Base-by-base conservation (phyloP, 2,888 invertebrate species). In the Acanthosepion lycidas region DNA sequence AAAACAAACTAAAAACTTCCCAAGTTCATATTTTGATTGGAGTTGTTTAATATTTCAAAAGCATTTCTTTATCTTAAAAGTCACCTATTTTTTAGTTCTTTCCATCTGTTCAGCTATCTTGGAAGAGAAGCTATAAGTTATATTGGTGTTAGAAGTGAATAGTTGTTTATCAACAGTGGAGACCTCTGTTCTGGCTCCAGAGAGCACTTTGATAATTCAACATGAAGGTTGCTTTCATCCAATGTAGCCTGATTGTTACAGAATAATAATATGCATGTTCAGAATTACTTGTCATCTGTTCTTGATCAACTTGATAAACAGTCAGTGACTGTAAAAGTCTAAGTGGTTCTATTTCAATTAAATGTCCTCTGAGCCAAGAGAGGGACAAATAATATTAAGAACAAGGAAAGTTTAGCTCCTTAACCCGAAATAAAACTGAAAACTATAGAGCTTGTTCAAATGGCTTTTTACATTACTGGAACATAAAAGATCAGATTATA, bases 241-340 rank as follows among this genome's bases (percentile, higher is more conserved):
- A n/a, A 18, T 78, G n/a, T 78, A 33, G 12, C n/a, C 78, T 78
- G 15, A 59, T 59, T 59, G 78, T 78, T 78, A n/a, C 12, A n/a
- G n/a, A 78, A 78, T 78, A 0, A 78, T 12, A 33, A 33, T 78
- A 33, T 33, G n/a, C n/a, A 33, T 78, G 33, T 78, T 33, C 78
- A 78, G 78, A n/a, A 78, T 78, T 78, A 78, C 78, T n/a, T 33
- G 78, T n/a, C 78, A 78, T 78, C 78, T 78, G 78, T 78, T 78
- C 78, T 78, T 78, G 78, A 78, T 78, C n/a, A 78, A 78, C 78
- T 33, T 78, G 78, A 78, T 78, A 78, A n/a, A 33, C 78, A 78
- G n/a, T 33, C 78, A 12, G 8, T 78, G n/a, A n/a, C 15, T 78
- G 33, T 78, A 78, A 78, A 78, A 78, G 15, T 78, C 78, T 12